phyloP scores from a whole-genome alignment of 2,113 vertebrate species.

The Oenanthe melanoleuca region DNA sequence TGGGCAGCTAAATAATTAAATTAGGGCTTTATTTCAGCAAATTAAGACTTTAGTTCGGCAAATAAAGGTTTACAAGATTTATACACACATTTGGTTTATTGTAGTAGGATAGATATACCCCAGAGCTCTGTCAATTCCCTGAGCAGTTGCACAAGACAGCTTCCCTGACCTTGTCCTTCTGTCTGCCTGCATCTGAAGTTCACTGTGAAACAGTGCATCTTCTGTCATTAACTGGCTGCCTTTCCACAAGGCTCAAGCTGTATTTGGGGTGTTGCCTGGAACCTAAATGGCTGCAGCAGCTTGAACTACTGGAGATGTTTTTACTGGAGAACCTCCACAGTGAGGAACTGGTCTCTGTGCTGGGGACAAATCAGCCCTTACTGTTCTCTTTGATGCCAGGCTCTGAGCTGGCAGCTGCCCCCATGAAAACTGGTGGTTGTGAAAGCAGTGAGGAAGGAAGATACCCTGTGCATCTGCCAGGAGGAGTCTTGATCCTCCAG shows the following conservation, averaged over 20 bases:
- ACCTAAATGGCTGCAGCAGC: background rate
- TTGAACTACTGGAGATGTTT: background rate
- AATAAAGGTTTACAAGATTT: constrained; percentile 37
- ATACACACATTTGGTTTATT: background rate
- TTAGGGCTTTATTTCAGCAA: constrained; percentile 32
- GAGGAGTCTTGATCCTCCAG: background rate
- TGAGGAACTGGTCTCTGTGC: background rate
- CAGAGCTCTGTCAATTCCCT: constrained; percentile 1
- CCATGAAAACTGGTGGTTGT: background rate
- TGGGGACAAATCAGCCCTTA: background rate
- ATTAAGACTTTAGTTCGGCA: constrained; percentile 6
- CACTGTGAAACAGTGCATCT: background rate
- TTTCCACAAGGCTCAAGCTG: background rate
- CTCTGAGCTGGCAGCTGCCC: background rate
- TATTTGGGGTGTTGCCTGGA: background rate
- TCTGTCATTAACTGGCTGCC: background rate
- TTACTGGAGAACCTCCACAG: background rate
- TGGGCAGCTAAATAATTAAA: constrained; percentile 47
- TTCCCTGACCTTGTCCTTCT: background rate
- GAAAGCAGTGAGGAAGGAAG: background rate
- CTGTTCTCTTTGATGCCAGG: background rate
- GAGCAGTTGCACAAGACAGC: background rate
- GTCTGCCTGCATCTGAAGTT: background rate
- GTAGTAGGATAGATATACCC: background rate
- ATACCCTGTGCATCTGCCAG: background rate